Evolutionary conservation across 2,888 invertebrate genomes (phyloP), one percentile per base, ranked within the genome.

Genomic region (Drosophila paramelanica): DNA sequence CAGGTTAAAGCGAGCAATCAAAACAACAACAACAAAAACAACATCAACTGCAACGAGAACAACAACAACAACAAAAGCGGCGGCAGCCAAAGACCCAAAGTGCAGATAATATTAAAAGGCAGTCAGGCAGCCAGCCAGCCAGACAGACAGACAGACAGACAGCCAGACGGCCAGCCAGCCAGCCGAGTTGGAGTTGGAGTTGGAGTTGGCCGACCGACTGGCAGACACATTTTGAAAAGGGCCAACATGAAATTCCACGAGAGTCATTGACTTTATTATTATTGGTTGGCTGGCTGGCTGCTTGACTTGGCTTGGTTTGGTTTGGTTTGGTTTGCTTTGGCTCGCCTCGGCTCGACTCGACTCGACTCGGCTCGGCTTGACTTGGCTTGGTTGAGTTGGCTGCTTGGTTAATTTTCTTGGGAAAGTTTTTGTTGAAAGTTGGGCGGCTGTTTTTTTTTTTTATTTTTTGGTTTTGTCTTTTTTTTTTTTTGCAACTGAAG

Each of bases 1-100:
- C 91, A 91, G 91, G 91, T 91, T 91, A 90, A 90, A 90, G 67
- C 85, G 85, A 74, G 74, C 82, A 89, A 89, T 85, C 85, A 88
- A 85, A 86, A 78, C 88, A 85, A 75, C 78, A 78, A 81, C 78
- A 78, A 81, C 65, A 81, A 57, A 68, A 75, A 56, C 71, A 59
- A 51, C 52, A 61, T 11, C 51, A 68, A 41, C 55, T 50, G 45
- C 52, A 56, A 36, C 57, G 50, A 41, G 58, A 67, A 61, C 41
- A 70, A 46, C 61, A 68, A 46, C 61, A 68, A 71, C 65, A 66
- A 49, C 56, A 66, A 64, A 71, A 74, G 74, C 79, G 80, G 77
- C 74, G 81, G 79, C 77, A 81, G 70, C 77, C 78, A 86, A 83
- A 81, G 82, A 77, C 77, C 77, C 85, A 86, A 83, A 88, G 80